Conservation (phyloP, 2,797 vertebrate species). For the Tokudaia muenninki region DNA sequence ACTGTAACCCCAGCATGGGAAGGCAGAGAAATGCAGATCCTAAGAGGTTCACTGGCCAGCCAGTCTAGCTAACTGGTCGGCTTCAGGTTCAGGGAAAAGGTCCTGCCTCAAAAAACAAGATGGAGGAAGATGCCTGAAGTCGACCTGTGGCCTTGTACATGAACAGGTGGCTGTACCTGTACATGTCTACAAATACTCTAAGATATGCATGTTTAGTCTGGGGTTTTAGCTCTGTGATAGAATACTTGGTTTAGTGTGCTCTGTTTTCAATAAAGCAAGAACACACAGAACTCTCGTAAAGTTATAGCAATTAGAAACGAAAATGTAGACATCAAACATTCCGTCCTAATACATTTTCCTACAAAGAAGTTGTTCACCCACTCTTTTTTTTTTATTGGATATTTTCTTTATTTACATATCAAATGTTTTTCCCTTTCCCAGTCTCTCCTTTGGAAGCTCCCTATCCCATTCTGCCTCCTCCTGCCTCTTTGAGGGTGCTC, state of each 20-base stretch:
- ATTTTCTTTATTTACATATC: too few relatives aligned
- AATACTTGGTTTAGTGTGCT: not conserved
- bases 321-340: not conserved
- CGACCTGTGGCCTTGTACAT: not conserved
- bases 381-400: too few relatives aligned
- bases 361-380: slow-evolving; percentile 57
- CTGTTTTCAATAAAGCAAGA: not conserved
- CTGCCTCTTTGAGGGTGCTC: too few relatives aligned
- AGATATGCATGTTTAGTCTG: not conserved
- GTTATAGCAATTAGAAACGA: slow-evolving; percentile 11
- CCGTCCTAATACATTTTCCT: slow-evolving; percentile 5
- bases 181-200: not conserved
- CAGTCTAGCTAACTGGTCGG: not conserved
- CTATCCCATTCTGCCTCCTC: too few relatives aligned
- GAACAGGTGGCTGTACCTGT: not conserved
- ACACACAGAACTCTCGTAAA: not conserved
- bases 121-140: too few relatives aligned
- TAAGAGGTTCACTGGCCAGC: not conserved
- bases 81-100: not conserved
- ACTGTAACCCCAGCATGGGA: not conserved
- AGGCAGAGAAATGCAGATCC: not conserved
- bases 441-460: too few relatives aligned
- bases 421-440: too few relatives aligned
- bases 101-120: not conserved
- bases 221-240: not conserved